These are phyloP conservation scores for Martes martes DNA, from an alignment of 2,113 vertebrate genomes.

Conservation along the genomic window DNA sequence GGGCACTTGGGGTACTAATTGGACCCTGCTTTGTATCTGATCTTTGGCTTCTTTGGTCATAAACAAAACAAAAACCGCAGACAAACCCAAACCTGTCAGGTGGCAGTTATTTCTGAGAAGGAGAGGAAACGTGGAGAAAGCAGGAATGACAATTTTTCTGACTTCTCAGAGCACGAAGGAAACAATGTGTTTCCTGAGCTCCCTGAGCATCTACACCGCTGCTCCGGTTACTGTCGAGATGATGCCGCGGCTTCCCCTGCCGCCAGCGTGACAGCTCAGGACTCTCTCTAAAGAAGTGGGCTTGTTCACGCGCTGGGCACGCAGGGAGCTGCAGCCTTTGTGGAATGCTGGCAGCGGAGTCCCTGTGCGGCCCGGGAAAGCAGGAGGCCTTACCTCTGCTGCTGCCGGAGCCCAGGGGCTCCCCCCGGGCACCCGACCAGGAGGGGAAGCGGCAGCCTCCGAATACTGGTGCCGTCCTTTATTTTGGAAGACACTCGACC, in stretches of 20 bases:
- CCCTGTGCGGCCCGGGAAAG: not conserved
- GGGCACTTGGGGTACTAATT: too few relatives aligned
- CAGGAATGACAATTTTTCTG: not conserved
- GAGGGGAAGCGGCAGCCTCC: not conserved
- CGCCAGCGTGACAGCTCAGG: accelerated
- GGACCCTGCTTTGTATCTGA: not conserved
- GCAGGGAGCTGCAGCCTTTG: not conserved
- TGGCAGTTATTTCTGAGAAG: not conserved
- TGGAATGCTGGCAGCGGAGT: not conserved
- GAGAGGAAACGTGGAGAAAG: not conserved
- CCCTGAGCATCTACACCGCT: not conserved
- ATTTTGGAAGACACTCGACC: not conserved
- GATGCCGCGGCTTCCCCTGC: not conserved
- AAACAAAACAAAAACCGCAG: not conserved
- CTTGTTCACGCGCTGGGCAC: not conserved
- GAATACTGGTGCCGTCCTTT: not conserved
- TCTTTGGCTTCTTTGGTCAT: not conserved
- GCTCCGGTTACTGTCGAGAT: not conserved
- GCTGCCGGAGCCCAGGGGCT: not conserved
- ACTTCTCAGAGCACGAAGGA: not conserved
- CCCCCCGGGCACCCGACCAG: too few relatives aligned
- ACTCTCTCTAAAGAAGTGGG: not conserved
- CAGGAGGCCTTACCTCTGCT: not conserved
- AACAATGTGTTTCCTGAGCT: not conserved
- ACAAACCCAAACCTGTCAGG: not conserved